phyloP scores from a whole-genome alignment of 2,797 vertebrate species.

The Xenopus petersii region DNA sequence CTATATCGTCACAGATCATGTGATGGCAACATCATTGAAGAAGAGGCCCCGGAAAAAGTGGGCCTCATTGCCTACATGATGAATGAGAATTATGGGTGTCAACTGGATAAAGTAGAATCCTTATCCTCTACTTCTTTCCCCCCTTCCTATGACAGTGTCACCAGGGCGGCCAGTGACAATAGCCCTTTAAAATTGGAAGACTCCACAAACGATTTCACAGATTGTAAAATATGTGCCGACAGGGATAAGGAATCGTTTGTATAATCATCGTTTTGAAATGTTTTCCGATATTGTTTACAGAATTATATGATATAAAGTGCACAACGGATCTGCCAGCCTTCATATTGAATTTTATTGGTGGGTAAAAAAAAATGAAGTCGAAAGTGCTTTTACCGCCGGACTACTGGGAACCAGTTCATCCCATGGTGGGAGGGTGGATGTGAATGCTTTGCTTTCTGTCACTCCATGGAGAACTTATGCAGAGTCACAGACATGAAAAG shows the following conservation, averaged over 20 bases:
- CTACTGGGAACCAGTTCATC: slow-evolving; percentile 55
- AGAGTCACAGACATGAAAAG: too few relatives aligned
- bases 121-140: slow-evolving; percentile 87
- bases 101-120: slow-evolving; percentile 71
- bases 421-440: slow-evolving; percentile 57
- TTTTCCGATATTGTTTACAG: slow-evolving; percentile 77
- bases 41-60: slow-evolving; percentile 82
- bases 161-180: slow-evolving; percentile 78
- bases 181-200: slow-evolving; percentile 68
- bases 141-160: slow-evolving; percentile 91
- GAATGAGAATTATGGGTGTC: slow-evolving; percentile 80
- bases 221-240: slow-evolving; percentile 66
- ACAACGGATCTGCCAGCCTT: slow-evolving; percentile 62
- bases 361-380: background rate
- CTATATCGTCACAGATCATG: slow-evolving; percentile 84
- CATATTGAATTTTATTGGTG: slow-evolving; percentile 60
- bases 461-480: too few relatives aligned
- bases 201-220: slow-evolving; percentile 64
- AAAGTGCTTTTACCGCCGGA: slow-evolving; percentile 61
- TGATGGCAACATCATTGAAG: slow-evolving; percentile 64
- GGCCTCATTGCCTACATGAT: slow-evolving; percentile 90
- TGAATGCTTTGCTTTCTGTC: slow-evolving; percentile 45
- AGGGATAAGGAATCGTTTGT: slow-evolving; percentile 77
- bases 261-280: slow-evolving; percentile 69
- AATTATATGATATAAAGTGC: slow-evolving; percentile 75